phyloP scores from a whole-genome alignment of 1,140 invertebrate species.

The Thereuonema tuberculata region DNA sequence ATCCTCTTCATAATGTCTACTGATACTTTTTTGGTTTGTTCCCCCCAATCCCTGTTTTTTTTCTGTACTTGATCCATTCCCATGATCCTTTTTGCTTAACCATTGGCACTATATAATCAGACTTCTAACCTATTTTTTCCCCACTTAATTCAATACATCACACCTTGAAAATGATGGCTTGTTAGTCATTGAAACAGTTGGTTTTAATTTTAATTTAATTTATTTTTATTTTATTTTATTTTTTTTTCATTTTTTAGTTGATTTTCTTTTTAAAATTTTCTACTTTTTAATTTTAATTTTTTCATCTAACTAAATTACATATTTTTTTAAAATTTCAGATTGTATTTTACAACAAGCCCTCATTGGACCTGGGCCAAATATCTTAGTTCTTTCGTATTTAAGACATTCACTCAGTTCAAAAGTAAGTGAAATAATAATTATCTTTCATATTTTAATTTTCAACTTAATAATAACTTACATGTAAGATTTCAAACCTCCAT shows the following conservation, averaged over 20 bases:
- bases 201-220: not conserved
- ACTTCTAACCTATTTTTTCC: too few relatives aligned
- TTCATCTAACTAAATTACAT: not conserved
- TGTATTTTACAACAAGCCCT: constrained; percentile 84
- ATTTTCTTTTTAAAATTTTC: too few relatives aligned
- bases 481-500: not conserved
- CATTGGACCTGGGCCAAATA: constrained; percentile 79
- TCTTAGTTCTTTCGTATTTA: constrained; percentile 76
- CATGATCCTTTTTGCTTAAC: too few relatives aligned
- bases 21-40: too few relatives aligned
- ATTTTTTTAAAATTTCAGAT: constrained; percentile 44
- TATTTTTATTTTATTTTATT: constrained; percentile 8
- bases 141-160: too few relatives aligned
- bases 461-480: constrained; percentile 3
- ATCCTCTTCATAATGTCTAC: too few relatives aligned
- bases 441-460: too few relatives aligned
- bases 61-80: too few relatives aligned
- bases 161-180: too few relatives aligned
- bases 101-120: too few relatives aligned
- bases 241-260: not conserved
- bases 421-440: constrained; percentile 27
- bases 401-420: constrained; percentile 79
- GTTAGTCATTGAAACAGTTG: not conserved
- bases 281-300: not conserved
- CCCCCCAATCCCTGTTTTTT: too few relatives aligned